Evolutionary conservation across 2,888 invertebrate species (phyloP).

Genomic region (Blastobasis adustella): DNA sequence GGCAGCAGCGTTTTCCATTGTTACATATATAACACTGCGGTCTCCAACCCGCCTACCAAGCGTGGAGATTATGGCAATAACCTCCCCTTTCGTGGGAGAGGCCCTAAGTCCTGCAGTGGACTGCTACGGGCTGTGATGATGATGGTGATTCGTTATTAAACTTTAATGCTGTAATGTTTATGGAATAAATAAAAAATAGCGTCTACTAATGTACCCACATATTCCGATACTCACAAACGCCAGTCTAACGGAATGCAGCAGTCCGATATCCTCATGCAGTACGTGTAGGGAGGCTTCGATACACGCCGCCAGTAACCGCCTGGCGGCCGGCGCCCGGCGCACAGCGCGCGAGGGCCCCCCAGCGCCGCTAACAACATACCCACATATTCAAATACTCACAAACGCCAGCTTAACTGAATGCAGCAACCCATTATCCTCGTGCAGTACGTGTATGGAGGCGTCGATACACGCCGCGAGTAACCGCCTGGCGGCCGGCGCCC

Average conservation of each 20-base stretch:
- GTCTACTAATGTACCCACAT: not conserved
- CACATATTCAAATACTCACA: constrained; percentile 67
- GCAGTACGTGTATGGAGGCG: constrained; percentile 86
- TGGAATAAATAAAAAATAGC: no score
- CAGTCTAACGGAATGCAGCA: constrained; percentile 84
- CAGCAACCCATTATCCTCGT: constrained; percentile 83
- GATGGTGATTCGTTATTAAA: no score
- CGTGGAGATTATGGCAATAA: no score
- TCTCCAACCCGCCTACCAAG: no score
- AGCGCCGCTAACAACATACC: no score
- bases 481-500: constrained; percentile 79
- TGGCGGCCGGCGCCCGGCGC: constrained; percentile 74
- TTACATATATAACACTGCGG: no score
- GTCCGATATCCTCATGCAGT: constrained; percentile 83
- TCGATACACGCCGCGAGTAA: constrained; percentile 89
- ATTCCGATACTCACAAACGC: constrained; percentile 80
- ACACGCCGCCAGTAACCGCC: constrained; percentile 86
- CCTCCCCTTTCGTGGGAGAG: no score
- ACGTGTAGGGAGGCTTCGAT: constrained; percentile 89
- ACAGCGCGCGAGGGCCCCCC: constrained; percentile 38
- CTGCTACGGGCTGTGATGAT: no score
- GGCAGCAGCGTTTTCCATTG: no score
- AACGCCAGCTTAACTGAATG: constrained; percentile 85
- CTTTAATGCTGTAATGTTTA: no score
- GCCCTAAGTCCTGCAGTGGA: no score